phyloP scores from a whole-genome alignment of 2,888 invertebrate species.

The Herminia tarsipennalis region DNA sequence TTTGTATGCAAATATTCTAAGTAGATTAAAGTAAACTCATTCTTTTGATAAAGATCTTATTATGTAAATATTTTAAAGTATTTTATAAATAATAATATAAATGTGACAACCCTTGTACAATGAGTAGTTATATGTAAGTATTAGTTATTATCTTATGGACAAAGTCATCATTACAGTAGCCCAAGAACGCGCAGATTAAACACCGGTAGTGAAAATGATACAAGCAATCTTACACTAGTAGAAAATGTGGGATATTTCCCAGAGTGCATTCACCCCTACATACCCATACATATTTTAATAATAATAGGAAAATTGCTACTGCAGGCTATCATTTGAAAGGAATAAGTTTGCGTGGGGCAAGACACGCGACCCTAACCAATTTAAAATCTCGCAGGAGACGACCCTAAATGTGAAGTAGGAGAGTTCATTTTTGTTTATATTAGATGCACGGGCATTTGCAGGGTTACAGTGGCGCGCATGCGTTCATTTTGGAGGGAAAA shows the following conservation, averaged over 20 bases:
- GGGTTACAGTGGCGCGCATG: conserved; percentile 65
- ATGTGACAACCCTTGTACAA: conserved; percentile 18
- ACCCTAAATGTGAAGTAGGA: conserved; percentile 30
- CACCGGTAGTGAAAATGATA: conserved; percentile 49
- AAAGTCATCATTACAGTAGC: conserved; percentile 39
- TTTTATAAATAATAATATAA: not conserved
- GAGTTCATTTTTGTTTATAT: conserved; percentile 44
- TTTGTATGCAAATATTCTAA: conserved; percentile 34
- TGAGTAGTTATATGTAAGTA: conserved; percentile 9
- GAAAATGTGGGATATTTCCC: conserved; percentile 66
- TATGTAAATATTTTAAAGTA: not conserved
- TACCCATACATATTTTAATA: conserved; percentile 59
- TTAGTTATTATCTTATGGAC: conserved; percentile 21
- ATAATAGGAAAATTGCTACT: conserved; percentile 77
- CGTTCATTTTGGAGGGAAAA: conserved; percentile 82
- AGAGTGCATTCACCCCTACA: conserved; percentile 38
- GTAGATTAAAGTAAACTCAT: conserved; percentile 16
- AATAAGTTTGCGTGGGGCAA: conserved; percentile 61
- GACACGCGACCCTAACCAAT: conserved; percentile 60
- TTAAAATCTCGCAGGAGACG: conserved; percentile 13
- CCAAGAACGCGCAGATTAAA: conserved; percentile 20
- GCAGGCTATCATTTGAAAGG: conserved; percentile 67
- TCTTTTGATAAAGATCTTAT: no score
- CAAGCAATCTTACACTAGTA: conserved; percentile 57
- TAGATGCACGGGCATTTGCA: conserved; percentile 15